phyloP scores from a whole-genome alignment of 2,797 vertebrate species.

The Leucoraja ocellata region DNA sequence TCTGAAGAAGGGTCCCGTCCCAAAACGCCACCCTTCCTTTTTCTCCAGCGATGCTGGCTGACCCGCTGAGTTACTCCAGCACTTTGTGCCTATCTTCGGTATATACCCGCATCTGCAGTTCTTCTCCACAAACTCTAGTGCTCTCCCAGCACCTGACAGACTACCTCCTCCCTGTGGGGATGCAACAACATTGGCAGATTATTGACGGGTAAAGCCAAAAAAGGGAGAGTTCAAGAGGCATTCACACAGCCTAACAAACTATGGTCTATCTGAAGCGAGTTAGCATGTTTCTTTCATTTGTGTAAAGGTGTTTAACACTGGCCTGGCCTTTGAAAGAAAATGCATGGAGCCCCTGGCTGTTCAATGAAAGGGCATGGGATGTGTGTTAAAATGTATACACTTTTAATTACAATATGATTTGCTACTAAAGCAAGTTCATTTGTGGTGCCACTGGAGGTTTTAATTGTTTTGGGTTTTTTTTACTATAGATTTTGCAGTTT shows the following conservation, averaged over 20 bases:
- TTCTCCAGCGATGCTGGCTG: no score
- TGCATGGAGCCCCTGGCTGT: constrained; percentile 10
- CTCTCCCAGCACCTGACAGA: no score
- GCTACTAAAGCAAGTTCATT: neutral
- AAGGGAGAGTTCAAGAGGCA: neutral
- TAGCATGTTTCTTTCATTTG: neutral
- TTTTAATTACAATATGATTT: neutral
- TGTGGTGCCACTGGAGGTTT: neutral
- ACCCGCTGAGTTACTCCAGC: no score
- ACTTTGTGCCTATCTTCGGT: no score
- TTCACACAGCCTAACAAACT: neutral
- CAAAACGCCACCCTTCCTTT: no score
- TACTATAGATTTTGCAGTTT: neutral
- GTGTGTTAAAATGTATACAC: neutral
- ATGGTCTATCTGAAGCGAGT: neutral
- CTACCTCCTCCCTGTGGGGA: neutral
- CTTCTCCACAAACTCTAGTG: neutral
- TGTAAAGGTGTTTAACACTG: neutral
- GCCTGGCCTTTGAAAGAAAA: neutral
- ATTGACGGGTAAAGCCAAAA: neutral
- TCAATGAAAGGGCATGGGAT: neutral
- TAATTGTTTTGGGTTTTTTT: neutral
- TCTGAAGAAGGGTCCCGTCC: no score
- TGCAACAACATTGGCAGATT: neutral
- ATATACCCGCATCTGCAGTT: no score